Percentiles rank a stretch among this genome's conserved stretches.
Conservation (phyloP, 1,140 invertebrate species). For the Pachypsylla venusta region DNA sequence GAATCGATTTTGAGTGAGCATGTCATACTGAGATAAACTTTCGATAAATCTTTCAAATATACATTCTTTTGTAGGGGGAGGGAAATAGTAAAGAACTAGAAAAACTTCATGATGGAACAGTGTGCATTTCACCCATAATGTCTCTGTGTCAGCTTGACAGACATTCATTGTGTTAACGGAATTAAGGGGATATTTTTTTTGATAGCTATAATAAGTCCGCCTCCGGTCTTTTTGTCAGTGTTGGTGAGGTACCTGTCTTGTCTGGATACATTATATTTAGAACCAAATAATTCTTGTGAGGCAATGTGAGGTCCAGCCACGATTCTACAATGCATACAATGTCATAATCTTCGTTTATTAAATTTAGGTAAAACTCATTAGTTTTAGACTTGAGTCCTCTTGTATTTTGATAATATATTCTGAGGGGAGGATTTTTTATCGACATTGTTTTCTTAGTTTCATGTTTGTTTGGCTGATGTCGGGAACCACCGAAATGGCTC, state of each 20-base stretch:
- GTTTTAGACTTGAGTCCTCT: not conserved
- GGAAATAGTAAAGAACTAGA: not conserved
- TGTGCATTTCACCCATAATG: not conserved
- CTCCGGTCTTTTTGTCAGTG: not conserved
- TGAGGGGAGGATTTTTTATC: not conserved
- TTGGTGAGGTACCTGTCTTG: not conserved
- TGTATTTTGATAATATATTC: not conserved
- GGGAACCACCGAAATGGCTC: not conserved
- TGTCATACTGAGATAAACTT: not conserved
- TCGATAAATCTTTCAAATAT: not conserved
- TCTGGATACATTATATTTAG: not conserved
- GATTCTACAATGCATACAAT: not conserved
- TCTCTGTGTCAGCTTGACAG: not conserved
- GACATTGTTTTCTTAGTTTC: not conserved
- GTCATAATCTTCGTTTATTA: not conserved
- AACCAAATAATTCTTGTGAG: not conserved
- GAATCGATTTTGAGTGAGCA: not conserved
- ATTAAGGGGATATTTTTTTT: not conserved
- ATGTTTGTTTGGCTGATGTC: not conserved
- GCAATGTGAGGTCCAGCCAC: not conserved
- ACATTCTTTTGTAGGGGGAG: not conserved
- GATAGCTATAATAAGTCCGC: not conserved
- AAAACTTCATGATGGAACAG: not conserved
- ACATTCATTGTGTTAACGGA: not conserved
- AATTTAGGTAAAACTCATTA: not conserved